Conservation (phyloP, 2,797 vertebrate genomes). For the Rhinichthys osculus region DNA sequence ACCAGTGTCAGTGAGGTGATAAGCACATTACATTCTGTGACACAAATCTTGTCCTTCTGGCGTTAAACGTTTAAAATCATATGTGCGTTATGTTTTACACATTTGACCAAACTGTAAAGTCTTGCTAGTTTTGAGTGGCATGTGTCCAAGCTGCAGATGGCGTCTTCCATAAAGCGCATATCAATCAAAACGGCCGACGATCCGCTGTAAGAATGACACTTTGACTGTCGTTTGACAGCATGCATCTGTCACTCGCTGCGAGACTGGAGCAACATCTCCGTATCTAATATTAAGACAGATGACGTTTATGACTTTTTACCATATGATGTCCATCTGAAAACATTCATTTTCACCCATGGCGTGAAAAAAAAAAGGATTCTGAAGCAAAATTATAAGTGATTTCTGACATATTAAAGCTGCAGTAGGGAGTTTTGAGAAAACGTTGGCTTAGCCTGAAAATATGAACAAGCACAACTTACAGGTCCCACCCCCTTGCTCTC, state of each 20-base stretch:
- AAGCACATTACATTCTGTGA: conserved; percentile 1
- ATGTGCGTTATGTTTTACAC: conserved; percentile 9
- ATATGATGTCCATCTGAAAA: neutral
- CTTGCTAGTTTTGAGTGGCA: conserved; percentile 40
- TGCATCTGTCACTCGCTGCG: conserved; percentile 41
- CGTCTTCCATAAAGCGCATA: conserved; percentile 36
- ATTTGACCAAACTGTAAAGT: neutral
- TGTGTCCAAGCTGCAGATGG: conserved; percentile 42
- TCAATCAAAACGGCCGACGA: conserved; percentile 38
- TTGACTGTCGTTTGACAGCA: conserved; percentile 45
- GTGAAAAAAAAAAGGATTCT: neutral
- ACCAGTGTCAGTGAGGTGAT: neutral
- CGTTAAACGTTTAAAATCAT: neutral
- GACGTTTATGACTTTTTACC: conserved; percentile 28
- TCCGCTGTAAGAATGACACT: conserved; percentile 21
- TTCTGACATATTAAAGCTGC: neutral
- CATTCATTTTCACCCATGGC: neutral
- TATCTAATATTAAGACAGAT: conserved; percentile 38
- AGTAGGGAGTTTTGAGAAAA: no score
- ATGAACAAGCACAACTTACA: no score
- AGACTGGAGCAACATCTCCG: conserved; percentile 29
- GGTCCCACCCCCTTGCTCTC: no score
- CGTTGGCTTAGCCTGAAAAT: no score
- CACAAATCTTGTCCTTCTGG: neutral
- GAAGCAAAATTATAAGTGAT: neutral